phyloP scores from a whole-genome alignment of 2,888 invertebrate species.

The Aporophyla lueneburgensis region DNA sequence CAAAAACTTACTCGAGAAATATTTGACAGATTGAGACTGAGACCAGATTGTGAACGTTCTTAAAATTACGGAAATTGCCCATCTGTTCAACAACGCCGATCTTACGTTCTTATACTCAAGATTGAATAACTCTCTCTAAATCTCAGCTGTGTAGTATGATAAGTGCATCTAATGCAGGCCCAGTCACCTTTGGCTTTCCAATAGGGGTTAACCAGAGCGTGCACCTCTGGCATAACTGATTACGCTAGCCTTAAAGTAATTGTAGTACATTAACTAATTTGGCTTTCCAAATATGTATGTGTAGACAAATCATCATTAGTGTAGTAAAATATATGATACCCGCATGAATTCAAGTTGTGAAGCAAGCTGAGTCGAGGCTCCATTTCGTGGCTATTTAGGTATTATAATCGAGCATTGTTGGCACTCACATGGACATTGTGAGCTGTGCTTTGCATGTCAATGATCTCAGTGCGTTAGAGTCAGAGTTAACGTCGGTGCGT shows the following conservation, averaged over 20 bases:
- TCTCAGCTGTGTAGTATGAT: constrained; percentile 5
- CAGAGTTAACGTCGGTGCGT: too few species aligned
- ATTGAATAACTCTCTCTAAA: constrained; percentile 4
- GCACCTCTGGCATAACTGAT: constrained; percentile 33
- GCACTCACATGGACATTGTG: constrained; percentile 59
- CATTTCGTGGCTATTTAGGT: constrained; percentile 60
- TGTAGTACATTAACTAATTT: constrained; percentile 37
- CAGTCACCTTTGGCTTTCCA: constrained; percentile 35
- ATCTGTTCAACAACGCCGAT: neutral
- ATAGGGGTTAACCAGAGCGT: constrained; percentile 34
- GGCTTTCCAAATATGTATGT: constrained; percentile 34
- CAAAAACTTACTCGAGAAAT: too few species aligned
- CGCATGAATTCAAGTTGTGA: constrained; percentile 48
- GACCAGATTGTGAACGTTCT: too few species aligned
- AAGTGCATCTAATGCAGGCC: constrained; percentile 2
- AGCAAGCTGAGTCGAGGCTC: constrained; percentile 41
- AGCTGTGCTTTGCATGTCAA: constrained; percentile 68
- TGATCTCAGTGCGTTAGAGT: constrained; percentile 63
- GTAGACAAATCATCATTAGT: constrained; percentile 51
- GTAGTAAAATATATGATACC: constrained; percentile 30
- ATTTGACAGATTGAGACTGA: too few species aligned
- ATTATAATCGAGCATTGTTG: constrained; percentile 62
- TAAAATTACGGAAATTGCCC: too few species aligned
- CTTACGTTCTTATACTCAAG: neutral
- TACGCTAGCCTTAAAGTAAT: constrained; percentile 19